phyloP scores from a whole-genome alignment of 2,888 invertebrate genomes.

The Mimachlamys varia region DNA sequence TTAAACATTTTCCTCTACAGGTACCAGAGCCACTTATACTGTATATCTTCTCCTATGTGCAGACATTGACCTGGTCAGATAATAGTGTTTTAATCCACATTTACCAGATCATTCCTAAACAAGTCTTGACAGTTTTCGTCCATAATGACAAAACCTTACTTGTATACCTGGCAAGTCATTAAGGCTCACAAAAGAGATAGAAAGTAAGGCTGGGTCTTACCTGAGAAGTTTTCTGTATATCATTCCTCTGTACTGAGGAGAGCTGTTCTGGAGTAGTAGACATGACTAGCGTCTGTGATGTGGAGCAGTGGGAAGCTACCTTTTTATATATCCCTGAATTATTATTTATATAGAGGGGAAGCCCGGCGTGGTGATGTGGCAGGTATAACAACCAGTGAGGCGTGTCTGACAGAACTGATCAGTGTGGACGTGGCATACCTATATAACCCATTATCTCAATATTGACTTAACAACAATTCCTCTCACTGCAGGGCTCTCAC shows the following conservation, averaged over 20 bases:
- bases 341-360: neutral
- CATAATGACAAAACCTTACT: too few species aligned
- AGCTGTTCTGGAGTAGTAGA: neutral
- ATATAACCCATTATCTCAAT: conserved; percentile 9
- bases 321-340: conserved; percentile 28
- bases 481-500: neutral
- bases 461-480: conserved; percentile 28
- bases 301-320: neutral
- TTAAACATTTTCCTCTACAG: too few species aligned
- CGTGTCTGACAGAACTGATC: conserved; percentile 12
- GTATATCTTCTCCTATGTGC: too few species aligned
- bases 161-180: too few species aligned
- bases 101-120: too few species aligned
- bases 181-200: too few species aligned
- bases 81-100: too few species aligned
- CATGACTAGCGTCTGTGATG: neutral
- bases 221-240: conserved; percentile 11
- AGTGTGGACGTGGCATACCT: neutral
- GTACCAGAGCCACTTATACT: too few species aligned
- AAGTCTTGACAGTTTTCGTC: too few species aligned
- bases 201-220: neutral
- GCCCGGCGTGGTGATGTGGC: neutral
- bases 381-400: neutral
- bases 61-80: too few species aligned
- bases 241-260: neutral